Evolutionary conservation across 2,888 invertebrate genomes (phyloP), one percentile per base, ranked within the genome.

Genomic region (Oscheius myriophilus): DNA sequence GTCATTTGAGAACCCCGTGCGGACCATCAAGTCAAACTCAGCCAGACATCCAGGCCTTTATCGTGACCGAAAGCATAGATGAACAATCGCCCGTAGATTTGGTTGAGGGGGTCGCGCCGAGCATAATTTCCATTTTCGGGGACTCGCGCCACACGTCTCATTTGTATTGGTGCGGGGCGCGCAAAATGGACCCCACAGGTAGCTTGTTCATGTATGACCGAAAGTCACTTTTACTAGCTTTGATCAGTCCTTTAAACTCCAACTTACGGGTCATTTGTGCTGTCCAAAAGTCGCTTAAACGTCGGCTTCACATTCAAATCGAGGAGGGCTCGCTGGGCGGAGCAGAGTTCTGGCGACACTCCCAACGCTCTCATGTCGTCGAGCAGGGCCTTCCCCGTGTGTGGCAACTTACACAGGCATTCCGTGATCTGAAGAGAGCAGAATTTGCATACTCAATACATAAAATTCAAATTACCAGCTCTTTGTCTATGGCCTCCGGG

Each of bases 281-380:
- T 77, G 6, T 77, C 75, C 23, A 69, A 73, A 23, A 77, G 68
- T 49, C 70, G 51, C 25, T 70, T 69, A 58, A 77, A 77, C 1
- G 74, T 75, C 59, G 74, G 74, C 45, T 71, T 69, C 26, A 77
- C 77, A 33, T 69, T 70, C 51, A 73, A 59, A 3, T 74, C 69
- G 67, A 72, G 66, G 39, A 77, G 51, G 0, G 71, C 69, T 26
- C 67, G 58, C n/a, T 75, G 39, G 12, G 78, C 70, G 18, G 67
- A 70, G 12, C 70, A 61, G 6, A 78, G 61, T 52, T 78, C 73
- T 1, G 70, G 25, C 39, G 67, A 73, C 39, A 69, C 69, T 2
- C 62, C 55, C 2, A 73, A 57, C 16, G 61, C 54, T 18, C 62
- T 52, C 16, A 75, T 65, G 43, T 74, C 72, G 16, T 62, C 61